A percentile compares a stretch with the other conserved stretches of the same genome.
These are phyloP conservation scores for Synodontis membranacea DNA, from an alignment of 2,113 vertebrate genomes.

Conservation along the genomic window DNA sequence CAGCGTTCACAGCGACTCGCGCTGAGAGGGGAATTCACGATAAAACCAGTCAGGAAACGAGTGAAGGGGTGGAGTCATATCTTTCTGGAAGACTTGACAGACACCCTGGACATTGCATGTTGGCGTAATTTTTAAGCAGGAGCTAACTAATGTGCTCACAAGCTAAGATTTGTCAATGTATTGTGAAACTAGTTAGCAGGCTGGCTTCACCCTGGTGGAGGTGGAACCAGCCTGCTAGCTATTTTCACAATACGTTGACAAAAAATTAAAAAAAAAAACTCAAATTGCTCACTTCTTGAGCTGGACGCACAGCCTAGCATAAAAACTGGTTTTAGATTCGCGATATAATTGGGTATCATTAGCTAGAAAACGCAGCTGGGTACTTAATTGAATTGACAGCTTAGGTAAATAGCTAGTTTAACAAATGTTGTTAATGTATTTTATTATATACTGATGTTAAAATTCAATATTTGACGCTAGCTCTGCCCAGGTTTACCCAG, in stretches of 20 bases:
- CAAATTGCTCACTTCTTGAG: no score
- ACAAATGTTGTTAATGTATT: neutral
- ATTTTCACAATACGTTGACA: no score
- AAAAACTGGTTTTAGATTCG: no score
- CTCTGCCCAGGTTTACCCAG: neutral
- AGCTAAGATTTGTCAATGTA: neutral
- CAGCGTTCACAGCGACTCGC: no score
- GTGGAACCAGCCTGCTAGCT: no score
- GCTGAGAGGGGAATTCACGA: no score
- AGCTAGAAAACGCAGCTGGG: neutral
- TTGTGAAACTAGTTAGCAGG: neutral
- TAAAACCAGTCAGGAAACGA: neutral
- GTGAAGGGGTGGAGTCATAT: neutral
- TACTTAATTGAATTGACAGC: neutral
- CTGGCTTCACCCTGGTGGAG: no score
- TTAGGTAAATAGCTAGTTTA: neutral
- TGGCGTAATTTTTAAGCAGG: neutral
- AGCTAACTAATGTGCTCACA: neutral
- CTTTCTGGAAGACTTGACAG: neutral
- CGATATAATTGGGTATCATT: neutral
- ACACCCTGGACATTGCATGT: no score
- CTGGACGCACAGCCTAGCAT: no score
- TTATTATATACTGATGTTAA: neutral
- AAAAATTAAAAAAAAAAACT: no score
- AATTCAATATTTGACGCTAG: neutral